Base-by-base conservation (phyloP, 2,888 invertebrate genomes). In the Cheilosia soror region DNA sequence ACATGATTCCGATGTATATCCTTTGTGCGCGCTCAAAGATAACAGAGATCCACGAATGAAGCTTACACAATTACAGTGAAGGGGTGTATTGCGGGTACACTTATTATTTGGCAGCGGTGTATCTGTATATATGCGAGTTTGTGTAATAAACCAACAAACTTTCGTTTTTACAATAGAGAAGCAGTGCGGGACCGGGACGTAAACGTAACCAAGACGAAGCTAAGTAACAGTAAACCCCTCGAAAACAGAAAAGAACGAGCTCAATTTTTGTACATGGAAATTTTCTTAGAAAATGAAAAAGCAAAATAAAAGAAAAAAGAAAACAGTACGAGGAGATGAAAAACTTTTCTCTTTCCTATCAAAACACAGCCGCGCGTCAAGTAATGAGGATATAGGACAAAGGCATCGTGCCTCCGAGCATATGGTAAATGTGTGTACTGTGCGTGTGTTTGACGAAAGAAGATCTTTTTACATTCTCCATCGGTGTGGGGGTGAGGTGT, bases 111-210 rank as follows among this genome's bases (percentile, higher is more conserved):
- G 60, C 65, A 47, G 65, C 65, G 62, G 71, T 58, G 53, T 55
- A 55, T 51, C 66, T 47, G 15, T 20, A 7, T 47, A 66, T 66
- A 71, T 66, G 53, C 75, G 80, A 58, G 75, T 71, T 75, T 80
- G 80, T 68, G 66, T 80, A 68, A 79, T 84, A 84, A 84, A 84
- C 79, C 83, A 80, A 84, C 79, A 84, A 84, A 80, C 84, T 84
- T 84, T 84, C 83, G 69, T 69, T 84, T 84, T 71, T 75, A 79
- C 84, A 80, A 80, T 79, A 76, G 75, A 60, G 55, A 83, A 68
- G 27, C 37, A 68, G 47, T 5, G 72, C 58, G 66, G 71, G 42
- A 29, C 29, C 58, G 66, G 71, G 42, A 29, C 29, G 51, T n/a
- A 11, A 40, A 15, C n/a, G 15, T 68, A 62, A 57, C 15, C 25